Base-by-base conservation (phyloP, 2,888 invertebrate genomes). In the Caenorhabditis japonica region DNA sequence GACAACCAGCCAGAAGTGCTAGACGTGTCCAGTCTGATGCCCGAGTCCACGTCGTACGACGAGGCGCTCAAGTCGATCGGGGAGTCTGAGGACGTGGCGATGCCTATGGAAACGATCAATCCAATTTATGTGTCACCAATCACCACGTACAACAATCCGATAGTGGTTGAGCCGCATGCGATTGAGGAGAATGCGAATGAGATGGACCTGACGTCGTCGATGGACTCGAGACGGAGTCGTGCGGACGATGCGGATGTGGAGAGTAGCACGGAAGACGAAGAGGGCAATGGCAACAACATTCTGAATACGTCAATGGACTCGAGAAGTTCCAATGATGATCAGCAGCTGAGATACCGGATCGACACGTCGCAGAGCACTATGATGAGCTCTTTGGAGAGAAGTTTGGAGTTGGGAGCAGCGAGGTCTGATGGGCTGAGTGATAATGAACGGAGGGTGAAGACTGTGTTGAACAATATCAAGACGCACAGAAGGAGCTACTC, bases 361-460 rank as follows among this genome's bases (percentile, higher is more conserved):
- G 56, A 62, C 23, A 64, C 60, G 27, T 74, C 73, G 23, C 73
- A 68, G 38, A 77, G 79, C 4, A 81, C 84, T 0, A 84, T 84
- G 80, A 82, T 81, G 46, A 82, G 82, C 13, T 80, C 81, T 2
- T 68, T 85, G 68, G 85, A 85, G 51, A 64, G 85, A 46, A 82
- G 83, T 23, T 68, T 85, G 58, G 85, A 85, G 62, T 55, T 82
- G 55, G 83, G 82, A 15, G 84, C 84, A 2, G 76, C 71, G 2
- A 72, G 77, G 33, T 83, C 83, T n/a, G 87, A 87, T 71, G 86
- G 86, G 1, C 75, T 87, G 17, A 84, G 85, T 12, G 87, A 87
- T 71, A 84, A 85, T 49, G 87, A 87, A 53, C 51, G 68, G n/a
- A 61, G 73, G 15, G 79, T 87, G 15, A 64, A 79, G 15, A 81